Evolutionary conservation across 2,113 vertebrate genomes (phyloP).

Genomic region (Cyanoramphus novaezelandiae): DNA sequence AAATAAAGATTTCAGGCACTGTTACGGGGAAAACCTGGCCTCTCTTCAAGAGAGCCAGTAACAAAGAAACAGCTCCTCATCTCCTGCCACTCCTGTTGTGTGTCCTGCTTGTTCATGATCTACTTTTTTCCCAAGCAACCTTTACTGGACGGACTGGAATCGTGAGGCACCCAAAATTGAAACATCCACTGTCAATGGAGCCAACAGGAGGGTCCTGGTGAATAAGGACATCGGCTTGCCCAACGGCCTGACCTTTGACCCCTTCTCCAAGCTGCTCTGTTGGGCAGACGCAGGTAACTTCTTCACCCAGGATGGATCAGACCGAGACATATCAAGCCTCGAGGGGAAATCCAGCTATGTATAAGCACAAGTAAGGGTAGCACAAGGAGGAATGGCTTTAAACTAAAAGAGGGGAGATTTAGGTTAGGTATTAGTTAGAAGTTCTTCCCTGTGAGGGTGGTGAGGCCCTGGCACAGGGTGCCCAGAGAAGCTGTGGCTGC

Average conservation of each 20-base stretch:
- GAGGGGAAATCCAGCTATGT: neutral
- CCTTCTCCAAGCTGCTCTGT: constrained; percentile 84
- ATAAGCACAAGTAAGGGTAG: neutral
- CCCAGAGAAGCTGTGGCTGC: too few species aligned
- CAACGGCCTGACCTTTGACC: constrained; percentile 90
- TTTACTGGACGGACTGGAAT: constrained; percentile 99
- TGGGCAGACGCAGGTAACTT: constrained; percentile 94
- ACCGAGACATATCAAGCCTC: rapidly evolving
- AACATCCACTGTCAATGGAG: constrained; percentile 83
- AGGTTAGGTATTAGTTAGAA: neutral
- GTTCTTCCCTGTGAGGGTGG: neutral
- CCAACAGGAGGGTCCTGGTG: constrained; percentile 87
- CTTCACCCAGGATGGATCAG: rapidly evolving
- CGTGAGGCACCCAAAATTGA: constrained; percentile 97
- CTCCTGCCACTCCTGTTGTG: neutral
- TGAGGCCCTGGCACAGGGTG: too few species aligned
- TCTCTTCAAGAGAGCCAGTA: neutral
- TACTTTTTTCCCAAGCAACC: constrained; percentile 74
- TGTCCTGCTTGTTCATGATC: neutral
- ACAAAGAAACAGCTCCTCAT: neutral
- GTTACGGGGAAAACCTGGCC: neutral
- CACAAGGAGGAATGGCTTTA: neutral
- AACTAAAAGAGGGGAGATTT: neutral
- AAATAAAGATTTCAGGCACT: neutral
- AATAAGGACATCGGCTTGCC: constrained; percentile 89